Percentiles rank a stretch among this genome's conserved stretches.
Evolutionary conservation across 2,888 invertebrate genomes (phyloP).

Genomic region (Rotaria socialis): DNA sequence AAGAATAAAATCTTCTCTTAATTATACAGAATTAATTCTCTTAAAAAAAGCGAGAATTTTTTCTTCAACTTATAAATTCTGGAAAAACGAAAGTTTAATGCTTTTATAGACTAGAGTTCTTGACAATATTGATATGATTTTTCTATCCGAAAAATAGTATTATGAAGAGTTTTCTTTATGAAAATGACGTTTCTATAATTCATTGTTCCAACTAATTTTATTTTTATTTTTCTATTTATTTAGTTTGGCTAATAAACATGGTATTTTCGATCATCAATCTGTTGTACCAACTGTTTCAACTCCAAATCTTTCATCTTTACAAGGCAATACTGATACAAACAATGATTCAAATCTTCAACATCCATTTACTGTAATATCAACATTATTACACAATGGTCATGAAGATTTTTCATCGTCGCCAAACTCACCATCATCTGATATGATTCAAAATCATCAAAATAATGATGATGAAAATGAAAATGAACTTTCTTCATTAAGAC

Average conservation of each 20-base stretch:
- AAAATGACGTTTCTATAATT: too few relatives aligned
- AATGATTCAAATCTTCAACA: constrained; percentile 7
- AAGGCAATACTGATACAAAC: not conserved
- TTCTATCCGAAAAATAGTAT: too few relatives aligned
- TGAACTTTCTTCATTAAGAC: not conserved
- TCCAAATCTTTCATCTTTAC: not conserved
- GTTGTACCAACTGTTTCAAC: not conserved
- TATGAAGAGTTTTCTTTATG: too few relatives aligned
- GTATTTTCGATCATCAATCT: constrained; percentile 37
- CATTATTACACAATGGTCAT: not conserved
- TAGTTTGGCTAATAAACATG: constrained; percentile 34
- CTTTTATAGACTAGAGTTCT: too few relatives aligned
- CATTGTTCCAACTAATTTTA: too few relatives aligned
- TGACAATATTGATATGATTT: too few relatives aligned
- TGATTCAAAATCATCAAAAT: not conserved
- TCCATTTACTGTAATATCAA: constrained; percentile 22
- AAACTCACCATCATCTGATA: not conserved
- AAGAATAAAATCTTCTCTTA: too few relatives aligned
- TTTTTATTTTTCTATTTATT: too few relatives aligned
- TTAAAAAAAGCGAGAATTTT: too few relatives aligned
- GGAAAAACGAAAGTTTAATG: too few relatives aligned
- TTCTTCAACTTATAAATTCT: too few relatives aligned
- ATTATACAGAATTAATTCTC: too few relatives aligned
- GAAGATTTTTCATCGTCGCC: constrained; percentile 16
- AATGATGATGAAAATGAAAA: constrained; percentile 23